Base-by-base conservation (phyloP, 1,140 invertebrate species). In the Dufourea novaeangliae region DNA sequence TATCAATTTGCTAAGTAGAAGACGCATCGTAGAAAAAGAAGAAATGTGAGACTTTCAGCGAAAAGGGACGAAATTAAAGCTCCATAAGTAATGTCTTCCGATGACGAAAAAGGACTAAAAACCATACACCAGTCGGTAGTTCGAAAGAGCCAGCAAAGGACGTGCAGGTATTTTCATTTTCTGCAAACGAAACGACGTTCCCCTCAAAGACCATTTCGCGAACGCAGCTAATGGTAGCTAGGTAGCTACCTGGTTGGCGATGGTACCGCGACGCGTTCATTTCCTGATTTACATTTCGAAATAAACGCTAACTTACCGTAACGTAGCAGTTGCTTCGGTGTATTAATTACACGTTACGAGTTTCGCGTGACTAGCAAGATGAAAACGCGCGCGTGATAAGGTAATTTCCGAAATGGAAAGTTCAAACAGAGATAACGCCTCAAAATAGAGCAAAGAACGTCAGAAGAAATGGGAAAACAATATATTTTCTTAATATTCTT, bases 291-390 rank as follows among this genome's bases (percentile, higher is more conserved):
- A 54, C 34, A 5, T 29, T 27, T 7, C 8, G 8, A 29, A 41
- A 56, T 73, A 54, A 66, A 74, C 61, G 62, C 37, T 20, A 22
- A 44, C 50, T n/a, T 56, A 12, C n/a, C 27, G 32, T 37, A 2
- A 4, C 17, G 4, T 6, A 46, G 20, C 20, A 72, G 0, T 52
- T 72, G 14, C 6, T 0, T 1, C 27, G 32, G 2, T n/a, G 4
- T 37, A 41, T 74, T 44, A 74, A 66, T 66, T 74, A 66, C 27
- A 57, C 34, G 59, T 52, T 52, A 52, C 59, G 12, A 54, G 32
- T 20, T 50, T 62, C 5, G 14, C 25, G 17, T 25, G 41, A 72
- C 17, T 25, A 17, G 10, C 5, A 12, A 17, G 46, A 0, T 39
- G 34, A 5, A 10, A 5, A 22, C 50, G 20, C 25, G 39, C 8